These are phyloP conservation scores for Dendrophyllia cribrosa DNA, from an alignment of 64 coral and sea anemone species.

Conservation along the genomic window DNA sequence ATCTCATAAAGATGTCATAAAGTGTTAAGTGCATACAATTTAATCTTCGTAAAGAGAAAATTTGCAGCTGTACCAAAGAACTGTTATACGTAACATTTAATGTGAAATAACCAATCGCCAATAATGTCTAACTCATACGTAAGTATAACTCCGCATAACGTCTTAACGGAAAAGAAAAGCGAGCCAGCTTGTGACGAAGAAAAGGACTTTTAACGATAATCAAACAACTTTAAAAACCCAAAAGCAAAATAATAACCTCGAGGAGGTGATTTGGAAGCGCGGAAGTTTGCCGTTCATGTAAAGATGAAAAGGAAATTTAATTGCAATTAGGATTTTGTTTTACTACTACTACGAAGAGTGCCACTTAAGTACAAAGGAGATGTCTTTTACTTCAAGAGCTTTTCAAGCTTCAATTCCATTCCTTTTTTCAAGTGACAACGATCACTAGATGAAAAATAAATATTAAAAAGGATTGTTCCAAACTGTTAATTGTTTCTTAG, in stretches of 20 bases:
- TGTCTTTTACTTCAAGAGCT: not conserved
- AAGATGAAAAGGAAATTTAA: not conserved
- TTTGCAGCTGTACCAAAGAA: no score
- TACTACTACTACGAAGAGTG: not conserved
- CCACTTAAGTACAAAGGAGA: not conserved
- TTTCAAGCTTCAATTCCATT: not conserved
- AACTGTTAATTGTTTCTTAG: slow-evolving; percentile 19
- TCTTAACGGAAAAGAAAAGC: not conserved
- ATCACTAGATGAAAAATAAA: not conserved
- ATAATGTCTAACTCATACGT: no score
- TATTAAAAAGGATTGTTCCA: not conserved
- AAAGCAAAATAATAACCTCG: not conserved
- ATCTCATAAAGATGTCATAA: not conserved
- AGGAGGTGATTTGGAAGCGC: not conserved
- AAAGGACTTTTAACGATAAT: not conserved
- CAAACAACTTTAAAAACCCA: not conserved
- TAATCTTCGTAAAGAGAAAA: no score
- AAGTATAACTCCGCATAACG: no score
- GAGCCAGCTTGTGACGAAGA: not conserved
- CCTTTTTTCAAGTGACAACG: slow-evolving; percentile 1
- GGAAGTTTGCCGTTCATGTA: not conserved
- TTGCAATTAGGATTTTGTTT: not conserved
- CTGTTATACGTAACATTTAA: no score
- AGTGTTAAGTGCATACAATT: not conserved
- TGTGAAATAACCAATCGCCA: no score